Base-by-base conservation (phyloP, 23 tunicate genomes). In the Halocynthia roretzi region DNA sequence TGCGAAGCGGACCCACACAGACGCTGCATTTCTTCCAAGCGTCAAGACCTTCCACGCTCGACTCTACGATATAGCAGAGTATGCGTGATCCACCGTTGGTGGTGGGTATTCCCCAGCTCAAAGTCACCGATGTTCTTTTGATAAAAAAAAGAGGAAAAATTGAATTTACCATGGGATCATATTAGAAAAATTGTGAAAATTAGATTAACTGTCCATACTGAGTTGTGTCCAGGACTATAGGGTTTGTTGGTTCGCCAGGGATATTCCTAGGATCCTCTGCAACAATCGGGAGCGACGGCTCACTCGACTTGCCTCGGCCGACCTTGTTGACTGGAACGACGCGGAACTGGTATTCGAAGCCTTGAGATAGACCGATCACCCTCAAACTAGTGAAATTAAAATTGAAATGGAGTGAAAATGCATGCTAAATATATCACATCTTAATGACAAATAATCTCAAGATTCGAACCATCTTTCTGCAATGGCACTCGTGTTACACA, bases 11-110 rank as follows among this genome's bases (percentile, higher is more conserved):
- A 17, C 85, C 81, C 4, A 78, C 70, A 15, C 96, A 85, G 53
- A 85, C 80, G 87, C 82, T 86, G 82, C 80, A 67, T 74, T 83
- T 82, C 7, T 87, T 55, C 99, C 99, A 96, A 60, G 82, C 87
- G 20, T 86, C 82, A 14, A 85, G 54, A 8, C 91, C 95, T 56
- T 84, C 87, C 8, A 88, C 81, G 61, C 96, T 71, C 14, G 82
- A 76, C 67, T 96, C 96, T 6, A 96, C 88, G 7, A 85, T 90
- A 7, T 90, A 85, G 14, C 76, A 62, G 50, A 81, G 53, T 7
- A 85, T 63, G 17, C 81, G 51, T 7, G 67, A 50, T 12, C 90
- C 90, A 8, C 99, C 96, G 50, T 87, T 84, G 6, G 68, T 51
- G 20, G 72, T 67, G 70, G 99, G 99, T 50, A 77, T 56, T 8